A percentile compares a stretch with the other conserved stretches of the same genome.
Conservation (phyloP, 1,140 invertebrate species). For the Neodiprion lecontei region DNA sequence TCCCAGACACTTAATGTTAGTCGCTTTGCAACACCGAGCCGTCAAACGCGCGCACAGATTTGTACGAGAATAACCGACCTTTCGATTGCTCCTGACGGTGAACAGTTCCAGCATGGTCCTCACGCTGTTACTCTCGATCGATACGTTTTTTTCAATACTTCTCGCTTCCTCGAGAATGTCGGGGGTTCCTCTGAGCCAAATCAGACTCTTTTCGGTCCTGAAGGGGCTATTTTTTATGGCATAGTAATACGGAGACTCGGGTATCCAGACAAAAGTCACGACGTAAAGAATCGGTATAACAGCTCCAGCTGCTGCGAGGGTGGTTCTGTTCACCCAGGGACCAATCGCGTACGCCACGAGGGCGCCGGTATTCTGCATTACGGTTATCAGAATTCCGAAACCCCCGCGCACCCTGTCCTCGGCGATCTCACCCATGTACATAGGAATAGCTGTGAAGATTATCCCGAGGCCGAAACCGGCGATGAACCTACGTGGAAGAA, state of each 20-base stretch:
- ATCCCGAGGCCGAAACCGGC: slow-evolving; percentile 70
- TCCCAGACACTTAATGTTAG: background rate
- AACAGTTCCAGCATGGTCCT: slow-evolving; percentile 61
- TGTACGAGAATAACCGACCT: slow-evolving; percentile 23
- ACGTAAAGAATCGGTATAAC: slow-evolving; percentile 64
- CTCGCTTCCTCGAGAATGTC: slow-evolving; percentile 68
- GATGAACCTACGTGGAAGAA: slow-evolving; percentile 41
- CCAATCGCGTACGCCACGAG: slow-evolving; percentile 71
- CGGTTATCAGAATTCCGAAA: slow-evolving; percentile 69
- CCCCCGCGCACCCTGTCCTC: slow-evolving; percentile 69
- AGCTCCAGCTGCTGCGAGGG: slow-evolving; percentile 63
- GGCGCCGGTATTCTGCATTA: slow-evolving; percentile 65
- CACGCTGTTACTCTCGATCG: slow-evolving; percentile 61
- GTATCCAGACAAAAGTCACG: slow-evolving; percentile 68
- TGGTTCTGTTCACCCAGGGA: slow-evolving; percentile 63
- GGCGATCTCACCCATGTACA: slow-evolving; percentile 71
- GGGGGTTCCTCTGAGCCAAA: slow-evolving; percentile 63
- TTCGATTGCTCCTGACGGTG: slow-evolving; percentile 64
- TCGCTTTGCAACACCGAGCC: background rate
- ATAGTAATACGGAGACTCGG: slow-evolving; percentile 77
- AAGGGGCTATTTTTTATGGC: slow-evolving; percentile 57
- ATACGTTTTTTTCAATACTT: slow-evolving; percentile 64
- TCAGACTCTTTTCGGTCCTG: slow-evolving; percentile 66
- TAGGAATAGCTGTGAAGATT: slow-evolving; percentile 66
- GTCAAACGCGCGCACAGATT: slow-evolving; percentile 39